phyloP scores from a whole-genome alignment of 2,888 invertebrate species.

The Eulithis testata region DNA sequence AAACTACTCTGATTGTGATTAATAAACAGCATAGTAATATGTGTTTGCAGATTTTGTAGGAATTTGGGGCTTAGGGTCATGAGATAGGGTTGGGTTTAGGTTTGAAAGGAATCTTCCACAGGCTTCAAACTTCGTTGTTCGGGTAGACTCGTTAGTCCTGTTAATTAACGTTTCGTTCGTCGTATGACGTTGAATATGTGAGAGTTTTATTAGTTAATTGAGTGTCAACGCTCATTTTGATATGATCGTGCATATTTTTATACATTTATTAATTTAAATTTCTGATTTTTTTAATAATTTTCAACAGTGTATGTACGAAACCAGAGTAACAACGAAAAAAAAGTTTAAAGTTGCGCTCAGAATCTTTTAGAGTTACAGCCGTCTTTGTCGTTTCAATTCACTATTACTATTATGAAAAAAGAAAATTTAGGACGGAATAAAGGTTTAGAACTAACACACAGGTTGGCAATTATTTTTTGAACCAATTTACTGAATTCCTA shows the following conservation, averaged over 20 bases:
- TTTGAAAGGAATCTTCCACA: conserved; percentile 7
- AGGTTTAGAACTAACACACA: too few species aligned
- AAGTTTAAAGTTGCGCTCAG: too few species aligned
- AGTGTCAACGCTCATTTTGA: conserved; percentile 19
- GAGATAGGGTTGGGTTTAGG: conserved; percentile 15
- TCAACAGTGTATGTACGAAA: neutral
- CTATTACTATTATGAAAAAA: too few species aligned
- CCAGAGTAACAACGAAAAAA: too few species aligned
- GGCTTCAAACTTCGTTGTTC: conserved; percentile 32
- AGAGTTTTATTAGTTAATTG: conserved; percentile 29
- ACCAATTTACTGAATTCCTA: too few species aligned
- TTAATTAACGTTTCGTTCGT: conserved; percentile 31
- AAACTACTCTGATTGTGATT: conserved; percentile 41
- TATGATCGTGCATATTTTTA: neutral
- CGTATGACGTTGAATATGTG: conserved; percentile 20
- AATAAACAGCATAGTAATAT: conserved; percentile 38
- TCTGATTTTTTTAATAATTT: neutral
- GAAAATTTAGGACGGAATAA: too few species aligned
- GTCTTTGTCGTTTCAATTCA: too few species aligned
- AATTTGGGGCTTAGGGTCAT: conserved; percentile 6
- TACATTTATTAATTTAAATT: neutral
- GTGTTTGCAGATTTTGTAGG: neutral
- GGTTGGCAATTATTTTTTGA: too few species aligned
- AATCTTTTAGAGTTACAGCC: too few species aligned
- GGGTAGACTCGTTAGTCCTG: conserved; percentile 30